Conservation (phyloP, 2,113 vertebrate genomes). For the Myocastor coypus region DNA sequence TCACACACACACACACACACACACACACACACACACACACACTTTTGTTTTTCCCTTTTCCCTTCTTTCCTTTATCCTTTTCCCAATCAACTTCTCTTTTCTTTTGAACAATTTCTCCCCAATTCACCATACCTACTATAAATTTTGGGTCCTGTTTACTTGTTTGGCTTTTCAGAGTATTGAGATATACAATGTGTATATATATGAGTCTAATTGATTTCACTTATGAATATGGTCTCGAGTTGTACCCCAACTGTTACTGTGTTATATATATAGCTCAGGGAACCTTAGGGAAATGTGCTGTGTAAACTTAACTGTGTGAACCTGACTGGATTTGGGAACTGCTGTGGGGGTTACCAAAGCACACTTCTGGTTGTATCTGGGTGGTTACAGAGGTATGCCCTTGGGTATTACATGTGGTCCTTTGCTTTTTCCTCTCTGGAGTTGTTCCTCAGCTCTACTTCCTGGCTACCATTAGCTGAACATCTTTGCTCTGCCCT, state of each 20-base stretch:
- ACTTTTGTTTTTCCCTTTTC: no score
- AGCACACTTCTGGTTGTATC: background rate
- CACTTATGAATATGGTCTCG: no score
- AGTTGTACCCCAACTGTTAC: background rate
- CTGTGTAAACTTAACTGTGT: background rate
- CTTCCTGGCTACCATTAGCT: background rate
- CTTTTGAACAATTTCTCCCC: no score
- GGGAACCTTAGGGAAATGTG: background rate
- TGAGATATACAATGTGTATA: no score
- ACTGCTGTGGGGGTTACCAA: background rate
- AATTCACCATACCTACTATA: no score
- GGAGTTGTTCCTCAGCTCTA: background rate
- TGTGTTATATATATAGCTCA: background rate
- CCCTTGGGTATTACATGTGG: background rate
- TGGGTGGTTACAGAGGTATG: background rate
- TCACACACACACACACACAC: no score
- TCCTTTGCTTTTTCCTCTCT: background rate
- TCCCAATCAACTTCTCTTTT: no score
- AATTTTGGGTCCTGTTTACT: no score
- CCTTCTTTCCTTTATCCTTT: no score
- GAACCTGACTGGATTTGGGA: background rate
- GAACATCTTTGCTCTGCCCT: background rate
- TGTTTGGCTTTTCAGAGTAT: no score
- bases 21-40: no score
- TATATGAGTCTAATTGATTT: no score